Conservation (phyloP, 2,888 invertebrate species). For the Branchellion lobata region DNA sequence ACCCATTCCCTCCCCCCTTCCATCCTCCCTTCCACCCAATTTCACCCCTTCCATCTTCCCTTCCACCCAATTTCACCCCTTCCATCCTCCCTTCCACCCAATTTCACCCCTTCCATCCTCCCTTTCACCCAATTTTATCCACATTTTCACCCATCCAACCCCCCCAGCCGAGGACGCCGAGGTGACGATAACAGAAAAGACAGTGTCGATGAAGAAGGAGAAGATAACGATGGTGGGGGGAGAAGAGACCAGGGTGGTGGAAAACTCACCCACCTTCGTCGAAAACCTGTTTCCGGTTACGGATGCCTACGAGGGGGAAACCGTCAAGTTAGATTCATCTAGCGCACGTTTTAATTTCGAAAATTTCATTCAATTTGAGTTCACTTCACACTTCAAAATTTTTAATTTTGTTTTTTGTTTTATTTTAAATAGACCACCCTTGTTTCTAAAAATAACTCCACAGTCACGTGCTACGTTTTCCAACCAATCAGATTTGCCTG, state of each 20-base stretch:
- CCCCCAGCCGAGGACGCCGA: conserved; percentile 52
- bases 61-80: no score
- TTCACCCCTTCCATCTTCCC: no score
- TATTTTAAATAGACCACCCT: background rate
- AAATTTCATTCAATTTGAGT: background rate
- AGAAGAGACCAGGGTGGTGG: conserved; percentile 53
- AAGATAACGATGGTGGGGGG: conserved; percentile 54
- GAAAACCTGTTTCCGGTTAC: conserved; percentile 69
- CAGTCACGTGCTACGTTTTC: no score
- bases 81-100: no score
- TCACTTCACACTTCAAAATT: background rate
- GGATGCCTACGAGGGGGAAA: conserved; percentile 57
- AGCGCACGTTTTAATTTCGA: background rate
- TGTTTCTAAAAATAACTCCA: background rate
- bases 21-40: no score
- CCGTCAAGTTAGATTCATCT: conserved; percentile 56
- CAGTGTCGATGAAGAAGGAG: conserved; percentile 54
- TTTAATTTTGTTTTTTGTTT: conserved; percentile 12
- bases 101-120: no score
- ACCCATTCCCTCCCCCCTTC: no score
- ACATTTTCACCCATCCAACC: background rate
- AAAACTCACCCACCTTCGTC: conserved; percentile 58
- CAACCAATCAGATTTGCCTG: conserved; percentile 55
- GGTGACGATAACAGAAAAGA: conserved; percentile 54
- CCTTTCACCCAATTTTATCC: no score